A percentile compares a stretch with the other conserved stretches of the same genome.
These are phyloP conservation scores for Drosophila nr. fundita DNA, from an alignment of 2,888 invertebrate species.

Conservation along the genomic window DNA sequence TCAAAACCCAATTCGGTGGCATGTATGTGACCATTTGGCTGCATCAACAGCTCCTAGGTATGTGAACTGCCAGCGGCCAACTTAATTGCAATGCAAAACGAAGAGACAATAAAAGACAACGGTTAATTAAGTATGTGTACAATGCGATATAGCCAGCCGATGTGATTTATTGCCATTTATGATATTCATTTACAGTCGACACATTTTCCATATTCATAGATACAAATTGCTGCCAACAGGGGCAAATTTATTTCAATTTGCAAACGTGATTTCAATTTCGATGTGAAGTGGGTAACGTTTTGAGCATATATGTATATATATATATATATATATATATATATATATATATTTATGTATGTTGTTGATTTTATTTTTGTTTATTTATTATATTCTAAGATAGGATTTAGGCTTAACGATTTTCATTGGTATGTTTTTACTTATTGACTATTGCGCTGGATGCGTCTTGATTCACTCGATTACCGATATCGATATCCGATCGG, in stretches of 20 bases:
- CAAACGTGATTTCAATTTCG: background rate
- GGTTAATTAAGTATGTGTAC: slow-evolving; percentile 49
- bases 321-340: background rate
- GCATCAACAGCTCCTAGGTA: slow-evolving; percentile 32
- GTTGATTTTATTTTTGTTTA: too few relatives aligned
- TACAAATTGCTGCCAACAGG: background rate
- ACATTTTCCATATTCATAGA: background rate
- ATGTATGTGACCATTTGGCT: slow-evolving; percentile 20
- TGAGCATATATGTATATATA: background rate
- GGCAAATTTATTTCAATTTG: background rate
- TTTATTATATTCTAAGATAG: too few relatives aligned
- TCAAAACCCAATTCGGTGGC: background rate
- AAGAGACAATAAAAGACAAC: slow-evolving; percentile 45
- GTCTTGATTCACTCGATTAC: too few relatives aligned
- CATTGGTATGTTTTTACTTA: too few relatives aligned
- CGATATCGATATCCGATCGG: too few relatives aligned
- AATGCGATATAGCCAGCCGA: slow-evolving; percentile 12
- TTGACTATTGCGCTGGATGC: too few relatives aligned
- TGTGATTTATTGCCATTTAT: slow-evolving; percentile 47
- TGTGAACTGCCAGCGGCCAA: slow-evolving; percentile 5
- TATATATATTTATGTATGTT: too few relatives aligned
- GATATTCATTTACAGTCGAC: background rate
- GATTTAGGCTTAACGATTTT: too few relatives aligned
- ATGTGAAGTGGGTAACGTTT: background rate
- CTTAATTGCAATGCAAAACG: slow-evolving; percentile 47